phyloP scores from a whole-genome alignment of 2,888 invertebrate species.

The Drosophila flavopinicola region DNA sequence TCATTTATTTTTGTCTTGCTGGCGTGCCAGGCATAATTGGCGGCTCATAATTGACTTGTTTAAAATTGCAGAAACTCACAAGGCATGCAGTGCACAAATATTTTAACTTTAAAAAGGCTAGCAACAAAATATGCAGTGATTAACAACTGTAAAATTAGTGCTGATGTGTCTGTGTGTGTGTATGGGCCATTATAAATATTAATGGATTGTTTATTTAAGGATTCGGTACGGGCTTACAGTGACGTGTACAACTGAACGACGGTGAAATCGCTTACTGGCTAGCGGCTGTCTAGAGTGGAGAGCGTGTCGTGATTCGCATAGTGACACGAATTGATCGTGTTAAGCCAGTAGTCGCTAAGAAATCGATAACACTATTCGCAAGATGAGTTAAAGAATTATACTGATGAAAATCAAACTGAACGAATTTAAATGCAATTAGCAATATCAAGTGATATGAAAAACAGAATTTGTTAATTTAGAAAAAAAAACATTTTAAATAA shows the following conservation, averaged over 20 bases:
- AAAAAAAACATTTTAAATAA: background rate
- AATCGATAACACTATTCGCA: too few relatives aligned
- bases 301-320: background rate
- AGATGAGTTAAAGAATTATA: background rate
- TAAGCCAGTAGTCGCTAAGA: too few relatives aligned
- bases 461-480: too few relatives aligned
- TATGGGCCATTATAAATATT: conserved; percentile 66
- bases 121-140: conserved; percentile 48
- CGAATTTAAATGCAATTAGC: too few relatives aligned
- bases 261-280: conserved; percentile 7
- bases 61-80: conserved; percentile 68
- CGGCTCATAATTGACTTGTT: conserved; percentile 69
- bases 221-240: conserved; percentile 42
- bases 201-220: conserved; percentile 64
- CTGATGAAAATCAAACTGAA: background rate
- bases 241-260: background rate
- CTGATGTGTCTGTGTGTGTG: conserved; percentile 2
- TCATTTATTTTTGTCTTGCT: background rate
- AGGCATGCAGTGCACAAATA: conserved; percentile 63
- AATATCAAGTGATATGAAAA: too few relatives aligned
- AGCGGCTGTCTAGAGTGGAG: conserved; percentile 2
- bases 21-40: conserved; percentile 60
- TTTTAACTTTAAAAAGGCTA: conserved; percentile 13
- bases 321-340: background rate
- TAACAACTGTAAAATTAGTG: conserved; percentile 50